Base-by-base conservation (phyloP, 2,888 invertebrate genomes). In the Drosophila atripex region DNA sequence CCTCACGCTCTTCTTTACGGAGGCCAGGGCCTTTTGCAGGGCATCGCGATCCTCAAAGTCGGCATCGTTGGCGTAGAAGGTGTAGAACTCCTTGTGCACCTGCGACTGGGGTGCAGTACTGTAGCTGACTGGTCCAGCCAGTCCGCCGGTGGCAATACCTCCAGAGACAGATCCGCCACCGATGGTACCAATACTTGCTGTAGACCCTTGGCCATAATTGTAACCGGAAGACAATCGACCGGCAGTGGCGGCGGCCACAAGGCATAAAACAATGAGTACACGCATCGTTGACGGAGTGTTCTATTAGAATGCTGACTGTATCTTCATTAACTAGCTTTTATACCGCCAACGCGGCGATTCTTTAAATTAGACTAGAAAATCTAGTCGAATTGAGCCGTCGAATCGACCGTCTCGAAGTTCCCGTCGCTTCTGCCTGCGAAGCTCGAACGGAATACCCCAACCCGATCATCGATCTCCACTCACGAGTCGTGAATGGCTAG, bases 11-110 rank as follows among this genome's bases (percentile, higher is more conserved):
- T 89, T 88, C 45, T 89, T 85, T 0, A 88, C 32, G 0, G 85
- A 55, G 8, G 76, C 76, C 3, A 80, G 79, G 16, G 86, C 74
- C 21, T 82, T 77, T 14, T 73, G 73, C 0, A 73, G 71, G 0
- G 79, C 76, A 41, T 75, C 73, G 3, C 71, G 68, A 55, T 88
- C 83, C 32, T 89, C 76, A n/a, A 86, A 83, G 7, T 77, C 79
- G n/a, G 76, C 85, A 41, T 89, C 88, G 21, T 89, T 89, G 53
- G 89, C 89, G 21, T 65, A 61, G 64, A 86, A 89, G 3, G 73
- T 71, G 28, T 76, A 89, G 72, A 89, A 89, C 25, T 89, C 88
- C 55, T 88, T 89, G 49, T 73, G 76, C 25, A 83, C 79, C 39
- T 80, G 82, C 3, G 77, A 57, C 32, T 73, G 85, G 30, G 76